A percentile compares a stretch with the other conserved stretches of the same genome.
These are phyloP conservation scores for Choloepus didactylus DNA, from an alignment of 2,797 vertebrate genomes.

Conservation along the genomic window DNA sequence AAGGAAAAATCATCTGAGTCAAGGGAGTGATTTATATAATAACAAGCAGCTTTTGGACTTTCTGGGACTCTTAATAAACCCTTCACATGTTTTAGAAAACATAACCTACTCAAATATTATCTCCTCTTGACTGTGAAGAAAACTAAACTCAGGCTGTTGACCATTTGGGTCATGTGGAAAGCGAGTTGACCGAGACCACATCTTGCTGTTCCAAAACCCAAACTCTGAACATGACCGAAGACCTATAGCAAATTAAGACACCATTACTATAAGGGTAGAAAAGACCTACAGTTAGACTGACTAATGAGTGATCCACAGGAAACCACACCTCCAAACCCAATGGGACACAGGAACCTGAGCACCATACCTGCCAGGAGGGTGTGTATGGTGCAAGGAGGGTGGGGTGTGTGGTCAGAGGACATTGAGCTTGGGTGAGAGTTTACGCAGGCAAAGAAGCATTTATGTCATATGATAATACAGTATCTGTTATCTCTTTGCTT, in stretches of 20 bases:
- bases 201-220: neutral
- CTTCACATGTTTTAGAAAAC: slow-evolving; percentile 27
- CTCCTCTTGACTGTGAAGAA: slow-evolving; percentile 15
- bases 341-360: neutral
- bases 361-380: neutral
- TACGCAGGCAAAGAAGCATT: neutral
- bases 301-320: neutral
- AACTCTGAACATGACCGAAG: neutral
- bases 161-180: neutral
- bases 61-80: slow-evolving; percentile 11
- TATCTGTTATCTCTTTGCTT: neutral
- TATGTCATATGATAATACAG: neutral
- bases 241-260: slow-evolving; percentile 30
- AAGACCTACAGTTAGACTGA: slow-evolving; percentile 25
- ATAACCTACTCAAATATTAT: neutral
- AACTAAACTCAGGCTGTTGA: neutral
- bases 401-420: neutral
- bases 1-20: neutral
- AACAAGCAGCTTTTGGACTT: slow-evolving; percentile 2
- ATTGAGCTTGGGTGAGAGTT: neutral
- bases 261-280: neutral
- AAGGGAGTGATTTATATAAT: neutral
- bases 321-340: neutral
- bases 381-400: neutral
- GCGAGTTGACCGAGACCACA: neutral